Conservation (phyloP, 2,797 vertebrate species). For the Lacerta agilis region DNA sequence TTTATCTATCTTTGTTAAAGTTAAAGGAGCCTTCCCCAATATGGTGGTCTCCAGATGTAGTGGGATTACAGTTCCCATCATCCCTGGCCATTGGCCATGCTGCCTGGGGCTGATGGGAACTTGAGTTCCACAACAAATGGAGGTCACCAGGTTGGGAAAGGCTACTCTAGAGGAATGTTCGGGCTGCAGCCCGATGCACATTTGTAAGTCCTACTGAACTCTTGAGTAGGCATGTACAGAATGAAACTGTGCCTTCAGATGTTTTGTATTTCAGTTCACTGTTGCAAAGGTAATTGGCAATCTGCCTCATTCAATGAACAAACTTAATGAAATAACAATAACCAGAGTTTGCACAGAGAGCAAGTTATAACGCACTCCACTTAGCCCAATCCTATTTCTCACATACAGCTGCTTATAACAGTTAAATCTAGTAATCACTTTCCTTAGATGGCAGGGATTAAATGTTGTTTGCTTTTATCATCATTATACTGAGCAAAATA, state of each 20-base stretch:
- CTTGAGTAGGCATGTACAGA: background rate
- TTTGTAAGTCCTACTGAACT: no score
- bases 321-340: background rate
- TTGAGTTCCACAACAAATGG: no score
- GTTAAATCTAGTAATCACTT: background rate
- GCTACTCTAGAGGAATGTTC: no score
- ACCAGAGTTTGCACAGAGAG: background rate
- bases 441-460: background rate
- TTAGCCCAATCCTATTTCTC: background rate
- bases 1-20: no score
- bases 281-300: slow-evolving; percentile 51
- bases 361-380: background rate
- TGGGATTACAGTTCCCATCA: no score
- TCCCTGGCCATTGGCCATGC: no score
- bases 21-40: no score
- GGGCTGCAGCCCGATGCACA: no score
- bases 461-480: background rate
- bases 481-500: background rate
- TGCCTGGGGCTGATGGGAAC: no score
- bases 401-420: background rate
- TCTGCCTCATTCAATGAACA: background rate
- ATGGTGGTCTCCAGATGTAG: no score
- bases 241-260: slow-evolving; percentile 11
- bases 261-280: slow-evolving; percentile 36
- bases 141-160: no score